Evolutionary conservation across 2,113 vertebrate species (phyloP).

Genomic region (Bujurquina vittata): DNA sequence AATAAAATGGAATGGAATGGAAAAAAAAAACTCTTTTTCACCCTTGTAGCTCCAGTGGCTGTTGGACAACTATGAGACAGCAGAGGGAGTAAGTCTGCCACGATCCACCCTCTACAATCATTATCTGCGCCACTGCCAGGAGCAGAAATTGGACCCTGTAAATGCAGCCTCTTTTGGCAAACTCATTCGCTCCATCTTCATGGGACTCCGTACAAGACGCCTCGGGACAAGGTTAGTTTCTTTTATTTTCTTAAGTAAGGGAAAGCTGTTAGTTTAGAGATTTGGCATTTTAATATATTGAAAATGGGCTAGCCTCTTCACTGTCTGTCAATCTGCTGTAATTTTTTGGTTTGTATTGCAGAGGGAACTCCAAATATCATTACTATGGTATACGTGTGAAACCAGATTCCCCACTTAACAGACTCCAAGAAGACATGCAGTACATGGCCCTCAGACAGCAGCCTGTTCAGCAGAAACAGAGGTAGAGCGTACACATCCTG

Average conservation of each 20-base stretch:
- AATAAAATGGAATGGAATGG: too few relatives aligned
- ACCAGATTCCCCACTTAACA: conserved; percentile 95
- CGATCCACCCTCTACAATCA: conserved; percentile 97
- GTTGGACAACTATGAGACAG: conserved; percentile 97
- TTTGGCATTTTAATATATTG: neutral
- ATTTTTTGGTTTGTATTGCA: conserved; percentile 57
- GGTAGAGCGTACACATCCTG: conserved; percentile 74
- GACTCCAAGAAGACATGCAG: conserved; percentile 95
- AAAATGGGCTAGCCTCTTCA: neutral
- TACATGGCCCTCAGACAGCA: conserved; percentile 98
- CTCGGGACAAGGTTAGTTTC: conserved; percentile 90
- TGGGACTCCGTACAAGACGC: conserved; percentile 94
- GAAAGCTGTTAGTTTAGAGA: neutral
- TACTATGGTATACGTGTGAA: conserved; percentile 98
- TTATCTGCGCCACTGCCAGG: conserved; percentile 97
- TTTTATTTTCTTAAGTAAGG: neutral
- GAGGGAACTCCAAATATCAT: conserved; percentile 98
- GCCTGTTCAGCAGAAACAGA: conserved; percentile 94
- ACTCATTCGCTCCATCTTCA: conserved; percentile 98
- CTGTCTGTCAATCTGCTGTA: neutral
- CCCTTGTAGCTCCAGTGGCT: conserved; percentile 93
- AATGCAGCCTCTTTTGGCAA: conserved; percentile 98
- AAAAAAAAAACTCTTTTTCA: conserved; percentile 11
- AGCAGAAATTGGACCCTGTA: conserved; percentile 96
- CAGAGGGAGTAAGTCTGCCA: conserved; percentile 95